These are phyloP conservation scores for Falco cherrug DNA, from an alignment of 2,797 vertebrate genomes.

Conservation along the genomic window DNA sequence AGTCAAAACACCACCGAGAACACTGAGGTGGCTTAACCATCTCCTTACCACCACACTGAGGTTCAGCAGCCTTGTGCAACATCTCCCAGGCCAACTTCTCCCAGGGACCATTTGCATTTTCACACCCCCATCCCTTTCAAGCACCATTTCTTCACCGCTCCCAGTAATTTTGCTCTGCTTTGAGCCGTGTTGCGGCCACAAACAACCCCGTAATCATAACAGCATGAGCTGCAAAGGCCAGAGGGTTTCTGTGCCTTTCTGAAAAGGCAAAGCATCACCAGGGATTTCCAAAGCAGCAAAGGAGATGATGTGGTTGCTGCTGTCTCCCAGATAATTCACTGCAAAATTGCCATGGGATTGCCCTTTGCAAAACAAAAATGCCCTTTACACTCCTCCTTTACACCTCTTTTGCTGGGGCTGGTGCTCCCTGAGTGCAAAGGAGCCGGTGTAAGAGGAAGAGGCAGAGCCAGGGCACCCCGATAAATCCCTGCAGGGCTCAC, in stretches of 20 bases:
- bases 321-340: not conserved
- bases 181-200: fast-evolving
- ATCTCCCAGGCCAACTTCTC: not conserved
- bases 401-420: not conserved
- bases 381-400: not conserved
- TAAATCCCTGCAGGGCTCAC: conserved; percentile 72
- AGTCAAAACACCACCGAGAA: not conserved
- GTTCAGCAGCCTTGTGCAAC: not conserved
- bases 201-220: fast-evolving
- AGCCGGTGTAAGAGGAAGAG: not conserved
- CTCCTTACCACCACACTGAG: fast-evolving
- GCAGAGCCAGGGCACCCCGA: conserved; percentile 59
- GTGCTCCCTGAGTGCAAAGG: not conserved
- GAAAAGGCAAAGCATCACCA: not conserved
- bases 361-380: not conserved
- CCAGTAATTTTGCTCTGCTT: not conserved
- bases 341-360: not conserved
- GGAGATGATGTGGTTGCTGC: fast-evolving
- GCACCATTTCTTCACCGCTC: fast-evolving
- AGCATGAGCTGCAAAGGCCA: not conserved
- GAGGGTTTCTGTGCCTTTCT: not conserved
- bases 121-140: not conserved
- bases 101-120: fast-evolving
- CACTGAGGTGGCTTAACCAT: not conserved
- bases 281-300: not conserved